Base-by-base conservation (phyloP, 2,113 vertebrate genomes). In the Thalassoma bifasciatum region DNA sequence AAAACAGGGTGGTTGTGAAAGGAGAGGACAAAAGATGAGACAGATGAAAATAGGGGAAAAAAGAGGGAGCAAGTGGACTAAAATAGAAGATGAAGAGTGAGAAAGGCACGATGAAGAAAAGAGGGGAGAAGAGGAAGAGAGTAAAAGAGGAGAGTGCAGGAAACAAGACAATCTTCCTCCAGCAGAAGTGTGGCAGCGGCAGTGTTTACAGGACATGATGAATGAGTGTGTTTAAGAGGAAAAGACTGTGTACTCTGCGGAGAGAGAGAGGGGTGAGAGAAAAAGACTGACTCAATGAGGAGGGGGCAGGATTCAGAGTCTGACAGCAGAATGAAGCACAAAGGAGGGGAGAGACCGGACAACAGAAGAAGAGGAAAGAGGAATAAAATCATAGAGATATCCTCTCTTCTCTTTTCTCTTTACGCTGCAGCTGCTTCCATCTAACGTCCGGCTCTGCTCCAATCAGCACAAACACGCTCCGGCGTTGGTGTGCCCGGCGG, bases 381-480 rank as follows among this genome's bases (percentile, higher is more conserved):
- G 16, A 44, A 4, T 13, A 16, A 44, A 5, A 5, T 16, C 14
- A 14, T 13, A 69, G 36, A 24, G 3, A 30, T 10, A 73, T 42
- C 78, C 63, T 70, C 71, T 61, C 64, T 36, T 2, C 40, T 44
- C 50, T 52, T 19, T 23, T 56, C 54, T 53, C 36, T 64, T 26
- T 60, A 60, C 2, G 47, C 81, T 78, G 66, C 78, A 67, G 77
- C 62, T 83, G 81, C 70, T 56, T 83, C 79, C 81, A 73, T 76
- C 88, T 70, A 64, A 78, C 57, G 72, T 73, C 60, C 70, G 0
- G 47, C 62, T 73, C 40, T 11, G 67, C 64, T 71, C 73, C 51
- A 56, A 56, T 72, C 70, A 59, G 14, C 58, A 23, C 68, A 38
- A 46, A 51, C 53, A 12, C 3, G 57, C 19, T 4, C 10, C 23